Evolutionary conservation across 2,113 vertebrate genomes (phyloP).

Genomic region (Hemibagrus wyckioides): DNA sequence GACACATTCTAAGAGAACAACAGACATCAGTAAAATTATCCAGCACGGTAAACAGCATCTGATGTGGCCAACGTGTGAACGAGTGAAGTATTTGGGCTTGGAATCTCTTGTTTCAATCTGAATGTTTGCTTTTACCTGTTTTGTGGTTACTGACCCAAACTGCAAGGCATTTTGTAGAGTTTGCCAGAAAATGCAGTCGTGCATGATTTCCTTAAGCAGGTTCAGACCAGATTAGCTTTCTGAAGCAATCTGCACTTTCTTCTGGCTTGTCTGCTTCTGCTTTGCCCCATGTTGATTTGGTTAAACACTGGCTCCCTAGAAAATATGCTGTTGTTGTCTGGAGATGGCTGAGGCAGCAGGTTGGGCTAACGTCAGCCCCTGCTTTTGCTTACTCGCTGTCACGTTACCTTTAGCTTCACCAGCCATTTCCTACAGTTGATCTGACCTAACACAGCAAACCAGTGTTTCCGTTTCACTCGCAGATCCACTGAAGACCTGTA

Average conservation of each 20-base stretch:
- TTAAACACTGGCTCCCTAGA: conserved; percentile 49
- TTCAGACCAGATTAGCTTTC: conserved; percentile 21
- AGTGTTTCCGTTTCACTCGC: background rate
- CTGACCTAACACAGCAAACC: conserved; percentile 20
- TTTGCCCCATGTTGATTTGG: conserved; percentile 29
- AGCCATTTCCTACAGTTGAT: conserved; percentile 37
- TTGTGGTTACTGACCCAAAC: conserved; percentile 26
- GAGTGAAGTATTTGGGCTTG: conserved; percentile 5
- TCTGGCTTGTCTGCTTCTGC: conserved; percentile 29
- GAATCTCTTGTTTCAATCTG: conserved; percentile 23
- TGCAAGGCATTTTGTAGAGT: background rate
- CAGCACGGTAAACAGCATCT: conserved; percentile 22
- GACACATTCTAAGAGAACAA: background rate
- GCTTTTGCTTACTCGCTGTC: conserved; percentile 40
- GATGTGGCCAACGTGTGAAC: conserved; percentile 20
- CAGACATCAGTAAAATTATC: conserved; percentile 7
- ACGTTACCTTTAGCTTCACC: conserved; percentile 35
- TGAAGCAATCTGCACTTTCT: conserved; percentile 18
- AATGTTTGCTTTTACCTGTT: conserved; percentile 28
- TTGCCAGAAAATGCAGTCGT: conserved; percentile 19
- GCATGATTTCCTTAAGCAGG: conserved; percentile 30
- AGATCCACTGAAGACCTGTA: conserved; percentile 7
- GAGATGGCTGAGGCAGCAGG: conserved; percentile 37
- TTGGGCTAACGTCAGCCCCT: conserved; percentile 33
- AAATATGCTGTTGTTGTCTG: conserved; percentile 39